These are phyloP conservation scores for Adelosebastes latens DNA, from an alignment of 2,797 vertebrate species.

Conservation along the genomic window DNA sequence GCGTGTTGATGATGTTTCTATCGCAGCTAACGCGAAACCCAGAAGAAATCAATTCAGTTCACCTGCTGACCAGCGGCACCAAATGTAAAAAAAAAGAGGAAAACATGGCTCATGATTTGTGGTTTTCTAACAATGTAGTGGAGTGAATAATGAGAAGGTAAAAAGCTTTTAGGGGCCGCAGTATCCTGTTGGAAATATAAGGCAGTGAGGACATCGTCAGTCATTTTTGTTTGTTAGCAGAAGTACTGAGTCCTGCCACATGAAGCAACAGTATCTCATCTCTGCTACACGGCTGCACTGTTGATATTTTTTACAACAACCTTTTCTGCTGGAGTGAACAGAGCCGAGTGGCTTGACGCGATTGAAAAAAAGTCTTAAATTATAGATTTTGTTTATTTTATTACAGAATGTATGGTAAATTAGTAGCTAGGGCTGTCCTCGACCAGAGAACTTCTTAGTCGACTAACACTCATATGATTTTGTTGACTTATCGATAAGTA, in stretches of 20 bases:
- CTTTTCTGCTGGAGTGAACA: not conserved
- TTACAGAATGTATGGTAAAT: not conserved
- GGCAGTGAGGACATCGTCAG: not conserved
- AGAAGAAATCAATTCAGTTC: not conserved
- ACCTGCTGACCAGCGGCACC: not conserved
- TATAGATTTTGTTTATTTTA: no score
- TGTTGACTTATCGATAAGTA: not conserved
- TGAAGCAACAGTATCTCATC: not conserved
- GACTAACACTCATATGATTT: not conserved
- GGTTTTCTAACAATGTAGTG: not conserved
- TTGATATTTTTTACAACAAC: not conserved
- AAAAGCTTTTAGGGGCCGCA: not conserved
- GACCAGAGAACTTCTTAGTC: not conserved
- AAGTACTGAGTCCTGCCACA: not conserved
- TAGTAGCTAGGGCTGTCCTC: not conserved
- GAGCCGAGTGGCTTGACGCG: not conserved
- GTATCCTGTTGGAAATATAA: not conserved
- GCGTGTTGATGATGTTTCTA: not conserved
- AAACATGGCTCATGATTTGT: not conserved
- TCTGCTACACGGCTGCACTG: not conserved
- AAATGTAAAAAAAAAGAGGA: not conserved
- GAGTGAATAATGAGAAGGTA: not conserved
- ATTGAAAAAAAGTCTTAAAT: not conserved
- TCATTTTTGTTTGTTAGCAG: not conserved
- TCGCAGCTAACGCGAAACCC: not conserved